Base-by-base conservation (phyloP, 2,113 vertebrate genomes). In the Progne subis region DNA sequence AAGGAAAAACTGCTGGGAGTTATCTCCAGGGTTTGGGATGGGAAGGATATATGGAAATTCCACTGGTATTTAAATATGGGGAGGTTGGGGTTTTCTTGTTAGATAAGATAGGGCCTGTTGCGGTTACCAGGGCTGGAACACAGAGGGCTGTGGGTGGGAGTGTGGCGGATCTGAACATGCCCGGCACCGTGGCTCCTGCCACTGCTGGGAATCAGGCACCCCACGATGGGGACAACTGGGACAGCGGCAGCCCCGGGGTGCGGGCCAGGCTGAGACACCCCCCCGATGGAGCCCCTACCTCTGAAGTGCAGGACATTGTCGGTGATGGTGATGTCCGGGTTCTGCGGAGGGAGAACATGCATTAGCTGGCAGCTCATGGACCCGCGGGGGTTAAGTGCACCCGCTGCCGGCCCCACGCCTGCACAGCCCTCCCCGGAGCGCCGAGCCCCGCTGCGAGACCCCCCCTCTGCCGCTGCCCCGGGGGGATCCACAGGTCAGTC, bases 231-330 rank as follows among this genome's bases (percentile, higher is more conserved):
- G 67, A 80, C 75, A 71, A 19, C 13, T 6, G 50, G 25, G 39
- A 46, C 69, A 59, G 37, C 4, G 3, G 50, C 82, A 49, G 39
- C 41, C 39, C 56, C 3, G 18, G 23, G 41, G 6, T 17, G 41
- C 24, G 39, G 47, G 47, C 37, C 92, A 37, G 67, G 47, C 43
- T 49, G 43, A 43, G 39, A 26, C 37, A 37, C 37, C 7, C 7
- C 47, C 31, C 16, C 55, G 12, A 14, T 4, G 26, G 28, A 60
- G 41, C 41, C 31, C 89, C 14, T 83, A 99, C 99, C 99, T 98
- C 94, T 98, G 94, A 99, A 99, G 55, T 97, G 97, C 39, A 99
- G 98, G 57, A 98, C 95, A 43, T 99, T 99, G 52, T 99, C 99
- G 21, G 97, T 96, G 60, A 99, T 97, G 72, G 94, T 82, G 95